These are phyloP conservation scores for Penelope pileata DNA, from an alignment of 2,113 vertebrate genomes.

Conservation along the genomic window DNA sequence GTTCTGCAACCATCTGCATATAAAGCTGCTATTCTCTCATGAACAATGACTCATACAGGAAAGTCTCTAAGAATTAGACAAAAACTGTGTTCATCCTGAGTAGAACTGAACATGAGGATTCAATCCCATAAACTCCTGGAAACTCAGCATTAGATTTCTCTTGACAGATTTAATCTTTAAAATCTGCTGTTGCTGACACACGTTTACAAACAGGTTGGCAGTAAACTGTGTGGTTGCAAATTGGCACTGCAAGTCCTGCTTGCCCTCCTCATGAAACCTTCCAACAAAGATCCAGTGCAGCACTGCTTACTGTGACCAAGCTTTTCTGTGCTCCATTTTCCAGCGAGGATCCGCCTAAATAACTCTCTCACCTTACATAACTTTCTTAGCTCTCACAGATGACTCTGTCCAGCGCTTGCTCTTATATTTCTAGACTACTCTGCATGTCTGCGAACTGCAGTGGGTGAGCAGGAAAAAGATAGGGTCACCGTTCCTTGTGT, in stretches of 20 bases:
- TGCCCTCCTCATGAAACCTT: not conserved
- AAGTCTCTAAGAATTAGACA: slow-evolving; percentile 60
- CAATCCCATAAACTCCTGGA: slow-evolving; percentile 20
- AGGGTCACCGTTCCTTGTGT: not conserved
- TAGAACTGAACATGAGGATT: not conserved
- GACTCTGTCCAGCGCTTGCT: not conserved
- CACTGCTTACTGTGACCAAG: not conserved
- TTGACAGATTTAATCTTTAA: slow-evolving; percentile 11
- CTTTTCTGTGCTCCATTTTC: not conserved
- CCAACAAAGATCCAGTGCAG: not conserved
- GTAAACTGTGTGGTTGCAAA: not conserved
- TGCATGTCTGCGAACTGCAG: not conserved
- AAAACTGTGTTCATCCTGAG: slow-evolving; percentile 23
- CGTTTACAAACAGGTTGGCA: not conserved
- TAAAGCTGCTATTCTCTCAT: slow-evolving; percentile 67
- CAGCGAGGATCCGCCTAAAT: not conserved
- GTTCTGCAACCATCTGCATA: slow-evolving; percentile 66
- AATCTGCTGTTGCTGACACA: not conserved
- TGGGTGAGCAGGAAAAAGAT: not conserved
- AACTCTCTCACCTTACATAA: not conserved
- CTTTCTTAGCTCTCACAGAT: not conserved
- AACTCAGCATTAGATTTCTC: slow-evolving; percentile 26
- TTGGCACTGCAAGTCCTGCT: not conserved
- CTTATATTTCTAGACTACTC: not conserved
- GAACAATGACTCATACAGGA: slow-evolving; percentile 65